Conservation (phyloP, 2,797 vertebrate genomes). For the Darevskia mixta region DNA sequence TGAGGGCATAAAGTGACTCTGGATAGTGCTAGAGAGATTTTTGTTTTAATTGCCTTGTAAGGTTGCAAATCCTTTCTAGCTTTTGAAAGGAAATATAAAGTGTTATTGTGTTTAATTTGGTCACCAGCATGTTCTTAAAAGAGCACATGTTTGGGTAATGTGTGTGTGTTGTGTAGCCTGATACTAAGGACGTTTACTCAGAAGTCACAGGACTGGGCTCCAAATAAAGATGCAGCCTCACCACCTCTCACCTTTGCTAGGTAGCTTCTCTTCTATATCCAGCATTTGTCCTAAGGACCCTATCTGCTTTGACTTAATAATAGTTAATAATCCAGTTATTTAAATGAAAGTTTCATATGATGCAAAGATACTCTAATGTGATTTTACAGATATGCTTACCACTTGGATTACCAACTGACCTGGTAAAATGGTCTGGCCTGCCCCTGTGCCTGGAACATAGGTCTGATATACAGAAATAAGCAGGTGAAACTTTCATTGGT, state of each 20-base stretch:
- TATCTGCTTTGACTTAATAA: neutral
- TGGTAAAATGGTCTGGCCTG: neutral
- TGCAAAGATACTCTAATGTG: neutral
- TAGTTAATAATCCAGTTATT: neutral
- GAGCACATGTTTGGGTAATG: neutral
- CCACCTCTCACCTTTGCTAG: neutral
- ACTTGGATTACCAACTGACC: neutral
- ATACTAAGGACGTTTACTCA: neutral
- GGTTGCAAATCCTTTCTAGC: neutral
- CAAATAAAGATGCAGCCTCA: neutral
- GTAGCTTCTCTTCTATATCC: neutral
- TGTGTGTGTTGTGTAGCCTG: neutral
- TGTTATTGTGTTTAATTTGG: neutral
- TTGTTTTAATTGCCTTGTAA: slow-evolving; percentile 2
- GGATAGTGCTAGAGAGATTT: neutral
- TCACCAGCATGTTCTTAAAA: neutral
- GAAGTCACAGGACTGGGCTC: neutral
- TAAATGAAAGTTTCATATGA: neutral
- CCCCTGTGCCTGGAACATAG: neutral
- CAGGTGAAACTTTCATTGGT: neutral
- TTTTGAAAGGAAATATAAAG: neutral
- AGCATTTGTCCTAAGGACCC: neutral
- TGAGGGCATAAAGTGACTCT: slow-evolving; percentile 6
- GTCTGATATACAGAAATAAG: neutral
- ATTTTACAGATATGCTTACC: neutral